A percentile compares a stretch with the other conserved stretches of the same genome.
Conservation (phyloP, 2,797 vertebrate species). For the Natrix natrix region DNA sequence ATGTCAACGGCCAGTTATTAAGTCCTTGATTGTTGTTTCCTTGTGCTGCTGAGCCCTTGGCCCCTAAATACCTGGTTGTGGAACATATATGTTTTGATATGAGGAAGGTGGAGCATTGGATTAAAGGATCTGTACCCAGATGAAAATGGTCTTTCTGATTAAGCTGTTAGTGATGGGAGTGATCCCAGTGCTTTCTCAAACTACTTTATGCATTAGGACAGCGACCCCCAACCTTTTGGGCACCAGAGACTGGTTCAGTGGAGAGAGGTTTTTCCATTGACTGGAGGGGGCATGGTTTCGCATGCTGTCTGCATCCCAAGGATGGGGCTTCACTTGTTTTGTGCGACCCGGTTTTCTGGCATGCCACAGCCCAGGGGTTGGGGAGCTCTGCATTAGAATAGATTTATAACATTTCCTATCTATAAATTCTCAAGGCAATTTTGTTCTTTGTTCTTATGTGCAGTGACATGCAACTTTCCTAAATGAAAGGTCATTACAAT, state of each 20-base stretch:
- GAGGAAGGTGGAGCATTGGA: not conserved
- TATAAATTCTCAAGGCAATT: not conserved
- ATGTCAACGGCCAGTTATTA: not conserved
- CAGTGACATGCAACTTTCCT: not conserved
- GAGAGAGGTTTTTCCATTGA: too few relatives aligned
- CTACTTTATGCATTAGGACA: not conserved
- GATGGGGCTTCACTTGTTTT: too few relatives aligned
- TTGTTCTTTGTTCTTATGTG: not conserved
- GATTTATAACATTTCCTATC: not conserved
- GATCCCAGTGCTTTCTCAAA: not conserved
- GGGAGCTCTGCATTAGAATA: not conserved
- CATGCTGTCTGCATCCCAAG: too few relatives aligned
- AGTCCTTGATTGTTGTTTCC: not conserved
- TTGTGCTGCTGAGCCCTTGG: not conserved
- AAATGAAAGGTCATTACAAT: not conserved
- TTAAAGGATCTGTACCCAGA: not conserved
- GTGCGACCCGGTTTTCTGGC: too few relatives aligned
- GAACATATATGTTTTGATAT: not conserved
- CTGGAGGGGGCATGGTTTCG: too few relatives aligned
- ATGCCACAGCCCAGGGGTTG: accelerated
- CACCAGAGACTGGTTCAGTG: too few relatives aligned
- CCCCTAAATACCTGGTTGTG: not conserved
- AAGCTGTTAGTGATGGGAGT: not conserved
- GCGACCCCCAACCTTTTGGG: too few relatives aligned
- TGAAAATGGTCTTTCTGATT: not conserved